These are phyloP conservation scores for Drosophila yooni DNA, from an alignment of 2,888 invertebrate species.

Conservation along the genomic window DNA sequence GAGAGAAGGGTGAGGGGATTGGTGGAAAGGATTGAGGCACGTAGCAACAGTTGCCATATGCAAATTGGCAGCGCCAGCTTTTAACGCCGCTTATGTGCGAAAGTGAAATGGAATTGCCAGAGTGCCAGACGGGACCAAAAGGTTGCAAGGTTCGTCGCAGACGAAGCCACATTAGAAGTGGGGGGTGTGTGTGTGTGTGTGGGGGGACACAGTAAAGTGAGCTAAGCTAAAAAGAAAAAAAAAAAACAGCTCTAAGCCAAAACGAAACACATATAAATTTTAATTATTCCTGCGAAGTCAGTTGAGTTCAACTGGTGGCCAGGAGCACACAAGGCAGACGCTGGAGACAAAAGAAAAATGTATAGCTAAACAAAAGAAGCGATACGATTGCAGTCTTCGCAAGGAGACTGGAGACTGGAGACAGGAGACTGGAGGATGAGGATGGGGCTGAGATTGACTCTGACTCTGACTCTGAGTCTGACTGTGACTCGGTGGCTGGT, in stretches of 20 bases:
- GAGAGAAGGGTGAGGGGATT: background rate
- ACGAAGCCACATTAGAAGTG: slow-evolving; percentile 42
- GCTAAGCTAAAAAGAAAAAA: background rate
- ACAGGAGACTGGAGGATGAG: slow-evolving; percentile 5
- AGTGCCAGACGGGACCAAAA: slow-evolving; percentile 22
- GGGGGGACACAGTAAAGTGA: slow-evolving; percentile 8
- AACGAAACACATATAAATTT: slow-evolving; percentile 76
- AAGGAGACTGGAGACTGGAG: background rate
- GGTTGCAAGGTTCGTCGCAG: slow-evolving; percentile 1
- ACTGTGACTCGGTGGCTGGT: background rate
- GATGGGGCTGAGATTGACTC: slow-evolving; percentile 23
- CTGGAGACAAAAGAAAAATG: slow-evolving; percentile 39
- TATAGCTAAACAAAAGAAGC: slow-evolving; percentile 55
- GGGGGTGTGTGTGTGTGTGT: slow-evolving; percentile 8
- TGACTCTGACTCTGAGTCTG: slow-evolving; percentile 7
- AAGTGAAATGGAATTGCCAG: slow-evolving; percentile 68
- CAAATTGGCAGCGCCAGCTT: slow-evolving; percentile 67
- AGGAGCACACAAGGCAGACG: slow-evolving; percentile 1
- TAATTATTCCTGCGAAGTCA: slow-evolving; percentile 73
- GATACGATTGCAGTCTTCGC: slow-evolving; percentile 69
- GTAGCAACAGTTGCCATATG: slow-evolving; percentile 68
- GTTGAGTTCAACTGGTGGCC: slow-evolving; percentile 19
- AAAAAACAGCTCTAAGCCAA: slow-evolving; percentile 11
- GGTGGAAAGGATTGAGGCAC: slow-evolving; percentile 41
- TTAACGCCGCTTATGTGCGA: slow-evolving; percentile 65